These are phyloP conservation scores for Chelonus insularis DNA, from an alignment of 1,140 invertebrate genomes.

Conservation along the genomic window DNA sequence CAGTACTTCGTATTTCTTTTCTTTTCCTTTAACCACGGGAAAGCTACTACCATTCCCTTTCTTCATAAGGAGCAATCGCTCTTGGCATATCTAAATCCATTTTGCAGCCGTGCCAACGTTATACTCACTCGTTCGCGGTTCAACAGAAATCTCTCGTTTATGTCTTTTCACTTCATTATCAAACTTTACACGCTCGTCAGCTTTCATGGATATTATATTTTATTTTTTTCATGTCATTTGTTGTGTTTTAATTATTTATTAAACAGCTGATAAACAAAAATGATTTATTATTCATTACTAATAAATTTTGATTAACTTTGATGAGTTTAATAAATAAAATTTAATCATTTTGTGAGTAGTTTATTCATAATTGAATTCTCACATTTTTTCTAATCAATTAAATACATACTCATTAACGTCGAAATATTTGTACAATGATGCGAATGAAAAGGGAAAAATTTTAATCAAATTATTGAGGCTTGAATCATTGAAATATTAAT, in stretches of 20 bases:
- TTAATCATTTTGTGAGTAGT: no score
- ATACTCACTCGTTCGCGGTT: conserved; percentile 9
- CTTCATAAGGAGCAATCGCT: conserved; percentile 5
- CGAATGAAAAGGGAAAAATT: no score
- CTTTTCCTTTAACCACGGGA: conserved; percentile 20
- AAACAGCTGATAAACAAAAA: no score
- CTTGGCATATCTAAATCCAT: conserved; percentile 31
- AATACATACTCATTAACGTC: no score
- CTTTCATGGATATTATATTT: background rate
- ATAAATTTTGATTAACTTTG: no score
- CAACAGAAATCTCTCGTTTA: conserved; percentile 22
- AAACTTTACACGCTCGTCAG: background rate
- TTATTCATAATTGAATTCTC: no score
- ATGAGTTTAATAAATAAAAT: no score
- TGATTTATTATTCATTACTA: no score
- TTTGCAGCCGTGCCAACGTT: conserved; percentile 20
- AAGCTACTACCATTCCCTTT: conserved; percentile 2
- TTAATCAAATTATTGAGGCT: no score
- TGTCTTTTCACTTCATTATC: conserved; percentile 26
- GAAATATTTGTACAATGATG: no score
- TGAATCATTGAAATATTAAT: no score
- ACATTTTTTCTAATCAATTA: no score
- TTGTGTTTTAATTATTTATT: background rate
- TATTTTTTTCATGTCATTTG: background rate
- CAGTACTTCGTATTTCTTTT: conserved; percentile 29